phyloP scores from a whole-genome alignment of 2,888 invertebrate genomes.

The Notodromas monacha region DNA sequence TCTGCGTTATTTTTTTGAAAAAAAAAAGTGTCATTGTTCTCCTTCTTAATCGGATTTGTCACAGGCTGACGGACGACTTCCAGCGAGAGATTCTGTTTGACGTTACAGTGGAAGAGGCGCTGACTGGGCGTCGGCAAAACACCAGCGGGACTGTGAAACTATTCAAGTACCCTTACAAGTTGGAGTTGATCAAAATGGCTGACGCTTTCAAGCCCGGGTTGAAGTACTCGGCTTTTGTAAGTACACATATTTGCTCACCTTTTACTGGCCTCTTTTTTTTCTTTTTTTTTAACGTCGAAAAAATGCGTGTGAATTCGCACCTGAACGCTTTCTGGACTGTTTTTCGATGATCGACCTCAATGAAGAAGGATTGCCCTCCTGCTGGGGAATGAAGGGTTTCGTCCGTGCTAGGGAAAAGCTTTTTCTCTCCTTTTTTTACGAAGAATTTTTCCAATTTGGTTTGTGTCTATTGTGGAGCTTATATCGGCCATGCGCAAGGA shows the following conservation, averaged over 20 bases:
- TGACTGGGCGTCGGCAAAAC: slow-evolving; percentile 53
- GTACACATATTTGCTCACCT: slow-evolving; percentile 12
- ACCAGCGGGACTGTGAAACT: slow-evolving; percentile 34
- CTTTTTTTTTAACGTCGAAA: not conserved
- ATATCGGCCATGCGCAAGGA: too few species aligned
- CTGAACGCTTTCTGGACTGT: too few species aligned
- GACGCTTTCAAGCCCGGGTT: slow-evolving; percentile 62
- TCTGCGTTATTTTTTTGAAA: too few species aligned
- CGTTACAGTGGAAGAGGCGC: slow-evolving; percentile 58
- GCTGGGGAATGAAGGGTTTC: too few species aligned
- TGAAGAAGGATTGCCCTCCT: too few species aligned
- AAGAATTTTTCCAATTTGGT: too few species aligned
- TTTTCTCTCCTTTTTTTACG: too few species aligned
- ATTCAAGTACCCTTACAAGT: slow-evolving; percentile 37
- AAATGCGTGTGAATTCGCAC: not conserved
- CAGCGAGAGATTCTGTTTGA: slow-evolving; percentile 48
- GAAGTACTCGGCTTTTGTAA: slow-evolving; percentile 44
- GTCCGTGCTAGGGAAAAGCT: too few species aligned
- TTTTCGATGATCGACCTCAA: too few species aligned
- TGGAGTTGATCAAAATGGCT: slow-evolving; percentile 42
- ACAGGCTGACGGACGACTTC: slow-evolving; percentile 39
- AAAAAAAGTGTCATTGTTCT: slow-evolving; percentile 12
- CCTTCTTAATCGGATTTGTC: too few species aligned
- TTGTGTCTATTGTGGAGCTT: too few species aligned
- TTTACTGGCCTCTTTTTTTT: slow-evolving; percentile 1